Percentiles rank a stretch among this genome's conserved stretches.
Conservation (phyloP, 2,113 vertebrate species). For the Aspidoscelis tigris region DNA sequence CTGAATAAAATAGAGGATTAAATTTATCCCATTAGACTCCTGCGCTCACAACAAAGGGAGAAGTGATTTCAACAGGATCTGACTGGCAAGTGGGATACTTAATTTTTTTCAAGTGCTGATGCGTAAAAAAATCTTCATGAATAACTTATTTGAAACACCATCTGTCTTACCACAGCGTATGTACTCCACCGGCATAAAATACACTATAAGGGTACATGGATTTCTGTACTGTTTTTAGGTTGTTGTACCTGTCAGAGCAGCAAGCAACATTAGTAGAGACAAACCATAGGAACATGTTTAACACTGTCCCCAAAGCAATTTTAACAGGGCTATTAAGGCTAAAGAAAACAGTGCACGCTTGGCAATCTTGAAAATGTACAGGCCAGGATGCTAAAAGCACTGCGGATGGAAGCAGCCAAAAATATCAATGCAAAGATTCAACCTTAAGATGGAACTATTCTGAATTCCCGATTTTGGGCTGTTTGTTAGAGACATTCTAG, state of each 20-base stretch:
- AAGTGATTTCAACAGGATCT: slow-evolving; percentile 33
- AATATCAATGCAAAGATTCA: background rate
- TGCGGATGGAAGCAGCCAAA: background rate
- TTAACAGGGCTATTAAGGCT: background rate
- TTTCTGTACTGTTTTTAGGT: slow-evolving; percentile 14
- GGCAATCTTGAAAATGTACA: background rate
- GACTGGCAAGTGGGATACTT: slow-evolving; percentile 44
- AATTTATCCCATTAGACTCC: slow-evolving; percentile 37
- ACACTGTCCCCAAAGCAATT: background rate
- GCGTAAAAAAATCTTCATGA: slow-evolving; percentile 25
- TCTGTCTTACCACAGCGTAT: slow-evolving; percentile 12
- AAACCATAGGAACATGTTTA: background rate
- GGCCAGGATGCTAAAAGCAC: background rate
- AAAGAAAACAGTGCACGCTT: slow-evolving; percentile 8
- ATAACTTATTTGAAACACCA: slow-evolving; percentile 46
- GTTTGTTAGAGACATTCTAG: background rate
- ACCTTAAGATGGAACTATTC: slow-evolving; percentile 2
- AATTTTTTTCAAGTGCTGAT: slow-evolving; percentile 44
- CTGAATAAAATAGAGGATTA: slow-evolving; percentile 8
- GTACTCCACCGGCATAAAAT: background rate
- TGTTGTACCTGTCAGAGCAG: slow-evolving; percentile 8
- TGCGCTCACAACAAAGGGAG: slow-evolving; percentile 36
- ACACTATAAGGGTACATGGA: background rate
- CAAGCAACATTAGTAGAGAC: slow-evolving; percentile 22
- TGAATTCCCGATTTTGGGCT: background rate